A percentile compares a stretch with the other conserved stretches of the same genome.
Evolutionary conservation across 2,113 vertebrate species (phyloP).

Genomic region (Vulpes lagopus): DNA sequence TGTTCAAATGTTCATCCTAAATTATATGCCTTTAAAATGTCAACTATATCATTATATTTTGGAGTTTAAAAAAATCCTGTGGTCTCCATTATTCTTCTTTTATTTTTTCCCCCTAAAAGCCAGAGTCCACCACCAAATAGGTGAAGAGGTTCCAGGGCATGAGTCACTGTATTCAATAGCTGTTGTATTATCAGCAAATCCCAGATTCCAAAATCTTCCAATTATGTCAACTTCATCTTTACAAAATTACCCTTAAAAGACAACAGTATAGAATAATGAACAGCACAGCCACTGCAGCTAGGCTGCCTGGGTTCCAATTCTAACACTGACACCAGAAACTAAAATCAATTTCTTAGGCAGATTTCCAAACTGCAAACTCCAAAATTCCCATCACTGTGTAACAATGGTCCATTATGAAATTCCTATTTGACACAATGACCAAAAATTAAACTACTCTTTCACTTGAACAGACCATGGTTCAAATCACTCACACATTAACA

Average conservation of each 20-base stretch:
- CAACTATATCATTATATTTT: conserved; percentile 12
- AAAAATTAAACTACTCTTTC: conserved; percentile 11
- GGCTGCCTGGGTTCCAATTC: neutral
- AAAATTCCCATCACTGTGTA: neutral
- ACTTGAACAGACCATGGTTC: neutral
- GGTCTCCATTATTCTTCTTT: conserved; percentile 2
- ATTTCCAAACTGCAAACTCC: conserved; percentile 29
- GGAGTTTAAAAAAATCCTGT: neutral
- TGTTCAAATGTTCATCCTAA: neutral
- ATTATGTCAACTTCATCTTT: neutral
- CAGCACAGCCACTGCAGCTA: neutral
- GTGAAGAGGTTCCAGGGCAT: neutral
- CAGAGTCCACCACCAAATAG: neutral
- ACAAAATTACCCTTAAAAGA: conserved; percentile 16
- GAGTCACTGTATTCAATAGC: neutral
- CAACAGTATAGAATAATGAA: neutral
- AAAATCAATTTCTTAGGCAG: conserved; percentile 31
- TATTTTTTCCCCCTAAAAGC: neutral
- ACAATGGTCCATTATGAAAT: neutral
- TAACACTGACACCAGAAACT: neutral
- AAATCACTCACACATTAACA: neutral
- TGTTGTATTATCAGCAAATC: neutral
- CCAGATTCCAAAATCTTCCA: neutral
- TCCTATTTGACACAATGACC: neutral
- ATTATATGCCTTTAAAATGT: neutral